Evolutionary conservation across 2,888 invertebrate genomes (phyloP).

Genomic region (Calameuta filiformis): DNA sequence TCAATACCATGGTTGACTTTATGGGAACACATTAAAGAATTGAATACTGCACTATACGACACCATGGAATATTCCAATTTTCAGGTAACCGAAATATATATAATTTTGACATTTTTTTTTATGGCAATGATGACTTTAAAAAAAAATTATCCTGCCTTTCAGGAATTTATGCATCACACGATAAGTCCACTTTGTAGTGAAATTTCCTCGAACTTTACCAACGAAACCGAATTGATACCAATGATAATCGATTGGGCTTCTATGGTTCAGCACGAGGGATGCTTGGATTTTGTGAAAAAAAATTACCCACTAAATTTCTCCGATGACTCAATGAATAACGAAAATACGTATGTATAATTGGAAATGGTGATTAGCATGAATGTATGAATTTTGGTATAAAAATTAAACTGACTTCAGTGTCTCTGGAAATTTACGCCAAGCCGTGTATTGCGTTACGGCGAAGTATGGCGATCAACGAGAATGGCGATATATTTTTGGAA

Average conservation of each 20-base stretch:
- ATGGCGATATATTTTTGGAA: slow-evolving; percentile 47
- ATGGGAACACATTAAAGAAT: slow-evolving; percentile 63
- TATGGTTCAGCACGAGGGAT: slow-evolving; percentile 45
- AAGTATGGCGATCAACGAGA: slow-evolving; percentile 48
- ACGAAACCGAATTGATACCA: slow-evolving; percentile 40
- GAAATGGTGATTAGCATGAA: neutral
- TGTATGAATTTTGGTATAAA: neutral
- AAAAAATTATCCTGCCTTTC: slow-evolving; percentile 17
- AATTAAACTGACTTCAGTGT: slow-evolving; percentile 32
- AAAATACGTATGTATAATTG: neutral
- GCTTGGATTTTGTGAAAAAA: slow-evolving; percentile 44
- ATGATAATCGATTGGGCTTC: slow-evolving; percentile 49
- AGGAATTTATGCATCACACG: slow-evolving; percentile 48
- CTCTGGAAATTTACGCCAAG: slow-evolving; percentile 45
- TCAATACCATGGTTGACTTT: slow-evolving; percentile 69
- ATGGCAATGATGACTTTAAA: neutral
- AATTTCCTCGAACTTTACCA: slow-evolving; percentile 28
- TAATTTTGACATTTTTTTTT: neutral
- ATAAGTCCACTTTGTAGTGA: slow-evolving; percentile 45
- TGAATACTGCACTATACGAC: slow-evolving; percentile 57
- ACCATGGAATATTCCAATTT: slow-evolving; percentile 48
- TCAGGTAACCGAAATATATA: slow-evolving; percentile 40
- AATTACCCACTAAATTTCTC: slow-evolving; percentile 5
- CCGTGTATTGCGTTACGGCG: slow-evolving; percentile 51
- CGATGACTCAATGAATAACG: neutral